These are phyloP conservation scores for Cephus cinctus DNA, from an alignment of 1,140 invertebrate genomes.

Conservation along the genomic window DNA sequence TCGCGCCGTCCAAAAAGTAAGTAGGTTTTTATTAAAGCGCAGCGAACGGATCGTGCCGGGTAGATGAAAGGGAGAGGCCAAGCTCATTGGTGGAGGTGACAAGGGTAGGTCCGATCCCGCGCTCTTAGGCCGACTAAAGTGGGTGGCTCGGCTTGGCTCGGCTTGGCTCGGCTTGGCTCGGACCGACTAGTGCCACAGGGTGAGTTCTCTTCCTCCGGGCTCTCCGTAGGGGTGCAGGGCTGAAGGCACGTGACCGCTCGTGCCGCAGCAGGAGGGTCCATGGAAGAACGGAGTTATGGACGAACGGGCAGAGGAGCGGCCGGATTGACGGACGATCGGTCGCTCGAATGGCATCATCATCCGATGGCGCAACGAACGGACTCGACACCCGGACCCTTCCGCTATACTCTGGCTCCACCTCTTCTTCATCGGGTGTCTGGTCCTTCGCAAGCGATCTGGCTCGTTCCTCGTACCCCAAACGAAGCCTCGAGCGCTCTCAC, in stretches of 20 bases:
- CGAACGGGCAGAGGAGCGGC: neutral
- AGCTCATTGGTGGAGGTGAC: constrained; percentile 25
- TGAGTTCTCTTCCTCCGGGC: too few relatives aligned
- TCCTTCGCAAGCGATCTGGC: too few relatives aligned
- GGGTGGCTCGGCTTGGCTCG: constrained; percentile 18
- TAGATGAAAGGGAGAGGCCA: constrained; percentile 12
- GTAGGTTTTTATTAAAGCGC: constrained; percentile 40
- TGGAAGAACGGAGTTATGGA: constrained; percentile 14
- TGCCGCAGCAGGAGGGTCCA: constrained; percentile 14
- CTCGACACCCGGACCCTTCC: constrained; percentile 4
- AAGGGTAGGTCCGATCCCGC: constrained; percentile 19
- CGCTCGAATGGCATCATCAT: constrained; percentile 10
- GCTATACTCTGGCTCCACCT: too few relatives aligned
- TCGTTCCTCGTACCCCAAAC: too few relatives aligned
- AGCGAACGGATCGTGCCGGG: neutral
- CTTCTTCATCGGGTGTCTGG: too few relatives aligned
- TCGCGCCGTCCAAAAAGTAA: constrained; percentile 27
- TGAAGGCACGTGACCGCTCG: constrained; percentile 21
- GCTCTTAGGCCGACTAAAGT: constrained; percentile 18
- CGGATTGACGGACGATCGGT: constrained; percentile 19
- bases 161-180: neutral
- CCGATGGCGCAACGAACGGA: constrained; percentile 11
- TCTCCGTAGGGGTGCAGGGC: constrained; percentile 11
- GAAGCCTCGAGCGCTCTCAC: too few relatives aligned
- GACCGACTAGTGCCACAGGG: too few relatives aligned